Conservation (phyloP, 2,797 vertebrate genomes). For the Dendrocincla tyrannina region DNA sequence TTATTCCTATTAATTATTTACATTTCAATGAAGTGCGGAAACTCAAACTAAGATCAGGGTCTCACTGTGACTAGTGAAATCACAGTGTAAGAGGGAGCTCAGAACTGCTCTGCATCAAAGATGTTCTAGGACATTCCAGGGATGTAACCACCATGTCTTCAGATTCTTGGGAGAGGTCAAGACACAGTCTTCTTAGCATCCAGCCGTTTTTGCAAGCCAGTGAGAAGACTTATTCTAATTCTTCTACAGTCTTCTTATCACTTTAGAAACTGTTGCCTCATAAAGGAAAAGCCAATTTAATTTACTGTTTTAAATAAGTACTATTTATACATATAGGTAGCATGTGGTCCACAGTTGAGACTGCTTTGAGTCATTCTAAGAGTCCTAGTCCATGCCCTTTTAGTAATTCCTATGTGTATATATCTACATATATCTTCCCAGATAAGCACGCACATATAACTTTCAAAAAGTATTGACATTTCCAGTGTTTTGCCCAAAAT, state of each 20-base stretch:
- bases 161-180: neutral
- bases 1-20: neutral
- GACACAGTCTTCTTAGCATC: fast-evolving
- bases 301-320: neutral
- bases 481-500: neutral
- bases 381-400: neutral
- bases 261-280: neutral
- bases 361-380: neutral
- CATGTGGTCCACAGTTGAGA: neutral
- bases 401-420: neutral
- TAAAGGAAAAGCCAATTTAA: neutral
- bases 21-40: fast-evolving
- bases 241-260: neutral
- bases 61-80: neutral
- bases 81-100: neutral
- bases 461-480: neutral
- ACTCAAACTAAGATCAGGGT: neutral
- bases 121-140: neutral
- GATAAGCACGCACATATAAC: neutral
- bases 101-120: neutral
- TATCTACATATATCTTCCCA: neutral
- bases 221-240: neutral
- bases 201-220: neutral
- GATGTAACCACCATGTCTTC: neutral
- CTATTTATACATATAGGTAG: neutral